Conservation (phyloP, 2,888 invertebrate genomes). For the Mylabris sibirica region DNA sequence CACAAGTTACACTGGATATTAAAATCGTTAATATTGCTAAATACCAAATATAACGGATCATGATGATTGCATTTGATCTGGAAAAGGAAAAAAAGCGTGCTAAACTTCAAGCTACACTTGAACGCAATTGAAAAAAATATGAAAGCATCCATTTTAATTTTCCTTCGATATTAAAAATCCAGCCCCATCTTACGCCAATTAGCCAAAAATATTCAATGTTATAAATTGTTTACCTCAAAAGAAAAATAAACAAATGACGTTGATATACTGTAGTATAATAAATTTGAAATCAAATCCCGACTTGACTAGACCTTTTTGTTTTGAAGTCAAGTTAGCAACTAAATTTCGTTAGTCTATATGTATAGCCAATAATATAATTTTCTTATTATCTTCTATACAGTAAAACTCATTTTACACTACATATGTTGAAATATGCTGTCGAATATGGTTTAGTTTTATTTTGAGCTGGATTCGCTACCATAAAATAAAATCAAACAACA, state of each 20-base stretch:
- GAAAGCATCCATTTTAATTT: not conserved
- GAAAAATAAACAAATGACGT: not conserved
- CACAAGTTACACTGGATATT: not conserved
- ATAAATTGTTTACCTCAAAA: not conserved
- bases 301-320: not conserved
- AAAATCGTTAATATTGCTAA: not conserved
- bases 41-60: constrained; percentile 15
- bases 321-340: not conserved
- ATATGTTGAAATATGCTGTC: not conserved
- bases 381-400: not conserved
- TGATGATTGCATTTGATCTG: constrained; percentile 16
- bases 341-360: not conserved
- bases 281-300: not conserved
- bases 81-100: not conserved
- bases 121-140: not conserved
- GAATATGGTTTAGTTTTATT: not conserved
- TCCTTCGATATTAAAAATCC: not conserved
- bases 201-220: not conserved
- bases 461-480: not conserved
- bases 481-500: not conserved
- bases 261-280: not conserved
- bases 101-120: not conserved
- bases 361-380: not conserved
- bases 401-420: not conserved
- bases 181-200: not conserved